Evolutionary conservation across 1,140 invertebrate genomes (phyloP).

Genomic region (Antheraea pernyi): DNA sequence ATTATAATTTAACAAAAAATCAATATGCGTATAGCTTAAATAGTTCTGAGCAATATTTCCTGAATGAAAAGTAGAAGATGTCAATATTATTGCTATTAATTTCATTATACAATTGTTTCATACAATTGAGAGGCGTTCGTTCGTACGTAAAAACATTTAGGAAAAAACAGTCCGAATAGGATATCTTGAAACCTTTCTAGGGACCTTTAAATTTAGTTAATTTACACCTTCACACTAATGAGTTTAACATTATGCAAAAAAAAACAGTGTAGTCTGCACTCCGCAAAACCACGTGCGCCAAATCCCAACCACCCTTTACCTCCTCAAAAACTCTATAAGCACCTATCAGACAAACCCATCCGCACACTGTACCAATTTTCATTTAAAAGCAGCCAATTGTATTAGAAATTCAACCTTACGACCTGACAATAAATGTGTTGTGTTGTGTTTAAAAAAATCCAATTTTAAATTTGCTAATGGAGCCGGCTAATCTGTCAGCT

Average conservation of each 20-base stretch:
- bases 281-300: conserved; percentile 42
- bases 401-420: conserved; percentile 29
- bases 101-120: no score
- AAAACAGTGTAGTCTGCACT: conserved; percentile 26
- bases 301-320: conserved; percentile 54
- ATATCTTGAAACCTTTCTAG: no score
- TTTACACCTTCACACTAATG: background rate
- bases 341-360: conserved; percentile 56
- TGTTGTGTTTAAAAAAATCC: conserved; percentile 16
- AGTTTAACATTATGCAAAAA: background rate
- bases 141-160: no score
- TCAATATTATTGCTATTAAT: no score
- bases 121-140: no score
- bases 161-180: no score
- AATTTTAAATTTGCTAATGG: conserved; percentile 44
- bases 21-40: no score
- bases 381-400: background rate
- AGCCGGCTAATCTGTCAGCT: conserved; percentile 74
- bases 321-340: conserved; percentile 67
- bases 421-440: conserved; percentile 18
- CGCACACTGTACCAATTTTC: conserved; percentile 32
- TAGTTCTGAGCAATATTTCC: no score
- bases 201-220: no score
- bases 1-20: no score
- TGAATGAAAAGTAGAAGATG: no score